phyloP scores from a whole-genome alignment of 2,888 invertebrate species.

The Himalopsyche anomala region DNA sequence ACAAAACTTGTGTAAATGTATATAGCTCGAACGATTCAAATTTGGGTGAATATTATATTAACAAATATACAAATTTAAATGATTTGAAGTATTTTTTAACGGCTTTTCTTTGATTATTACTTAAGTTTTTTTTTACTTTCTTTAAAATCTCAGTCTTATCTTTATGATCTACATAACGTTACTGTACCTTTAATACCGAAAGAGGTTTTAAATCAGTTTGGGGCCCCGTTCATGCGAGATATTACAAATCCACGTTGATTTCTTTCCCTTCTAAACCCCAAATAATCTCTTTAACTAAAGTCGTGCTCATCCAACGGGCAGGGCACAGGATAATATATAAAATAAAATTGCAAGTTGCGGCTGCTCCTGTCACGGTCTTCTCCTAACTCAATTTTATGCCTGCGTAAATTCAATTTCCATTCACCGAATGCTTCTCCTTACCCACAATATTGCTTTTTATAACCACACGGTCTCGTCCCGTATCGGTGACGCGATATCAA shows the following conservation, averaged over 20 bases:
- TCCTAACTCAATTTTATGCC: slow-evolving; percentile 43
- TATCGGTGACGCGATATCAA: neutral
- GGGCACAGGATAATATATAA: slow-evolving; percentile 12
- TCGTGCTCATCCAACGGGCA: slow-evolving; percentile 1
- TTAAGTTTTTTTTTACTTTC: neutral
- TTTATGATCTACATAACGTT: neutral
- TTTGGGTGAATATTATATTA: too few relatives aligned
- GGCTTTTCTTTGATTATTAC: too few relatives aligned
- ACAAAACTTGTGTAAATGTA: too few relatives aligned
- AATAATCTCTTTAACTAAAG: slow-evolving; percentile 21
- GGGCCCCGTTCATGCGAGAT: slow-evolving; percentile 15
- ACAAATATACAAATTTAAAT: too few relatives aligned
- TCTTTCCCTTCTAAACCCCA: slow-evolving; percentile 5
- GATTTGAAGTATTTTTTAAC: too few relatives aligned
- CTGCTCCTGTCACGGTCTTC: slow-evolving; percentile 17
- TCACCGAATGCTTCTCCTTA: neutral
- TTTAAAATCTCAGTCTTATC: neutral
- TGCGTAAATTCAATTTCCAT: slow-evolving; percentile 43
- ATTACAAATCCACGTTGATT: slow-evolving; percentile 24
- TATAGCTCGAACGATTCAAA: too few relatives aligned
- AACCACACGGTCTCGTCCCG: neutral
- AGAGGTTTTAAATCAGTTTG: slow-evolving; percentile 23
- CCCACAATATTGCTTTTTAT: slow-evolving; percentile 5
- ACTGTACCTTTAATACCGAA: neutral
- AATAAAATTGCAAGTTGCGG: slow-evolving; percentile 37